Base-by-base conservation (phyloP, 1,140 invertebrate genomes). In the Drosophila lacertosa region DNA sequence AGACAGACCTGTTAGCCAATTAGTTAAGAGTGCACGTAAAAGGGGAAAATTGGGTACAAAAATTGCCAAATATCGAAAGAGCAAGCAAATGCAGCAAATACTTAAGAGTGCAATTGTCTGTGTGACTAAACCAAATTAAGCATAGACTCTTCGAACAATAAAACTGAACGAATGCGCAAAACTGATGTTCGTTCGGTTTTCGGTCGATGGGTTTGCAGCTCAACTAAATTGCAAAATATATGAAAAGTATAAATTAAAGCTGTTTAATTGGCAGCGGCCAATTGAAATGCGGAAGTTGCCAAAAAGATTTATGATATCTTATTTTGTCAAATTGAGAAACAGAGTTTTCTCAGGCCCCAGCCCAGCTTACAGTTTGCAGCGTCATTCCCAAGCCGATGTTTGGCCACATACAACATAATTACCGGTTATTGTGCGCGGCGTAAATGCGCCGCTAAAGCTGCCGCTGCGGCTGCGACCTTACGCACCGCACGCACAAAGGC, bases 371-470 rank as follows among this genome's bases (percentile, higher is more conserved):
- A 57, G 64, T 86, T 72, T 82, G 83, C 82, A 88, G 74, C 72
- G 79, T 83, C 80, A 83, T 78, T 80, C 50, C 66, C 29, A 51
- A 67, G 42, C 40, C 39, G 58, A 59, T 71, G 37, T 66, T 74
- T 68, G 33, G 67, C 81, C 47, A 65, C 70, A 29, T 29, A 65
- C 70, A 78, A 65, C 70, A 78, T 88, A 88, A 88, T 88, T 88
- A 88, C 82, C 82, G 82, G 82, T 88, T 88, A 88, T 88, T 88
- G 82, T 88, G 73, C 55, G 63, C 65, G 37, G 39, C 35, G 50
- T 63, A 73, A 73, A 73, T 74, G 65, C 71, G 66, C 24, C 74
- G 66, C 72, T 54, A 51, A 75, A 67, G 81, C 80, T 84, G 66
- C 24, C 74, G 66, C 72, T 54, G 57, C 71, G 71, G 81, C 80